phyloP scores from a whole-genome alignment of 2,797 vertebrate genomes.

The Enteromius viviparus region DNA sequence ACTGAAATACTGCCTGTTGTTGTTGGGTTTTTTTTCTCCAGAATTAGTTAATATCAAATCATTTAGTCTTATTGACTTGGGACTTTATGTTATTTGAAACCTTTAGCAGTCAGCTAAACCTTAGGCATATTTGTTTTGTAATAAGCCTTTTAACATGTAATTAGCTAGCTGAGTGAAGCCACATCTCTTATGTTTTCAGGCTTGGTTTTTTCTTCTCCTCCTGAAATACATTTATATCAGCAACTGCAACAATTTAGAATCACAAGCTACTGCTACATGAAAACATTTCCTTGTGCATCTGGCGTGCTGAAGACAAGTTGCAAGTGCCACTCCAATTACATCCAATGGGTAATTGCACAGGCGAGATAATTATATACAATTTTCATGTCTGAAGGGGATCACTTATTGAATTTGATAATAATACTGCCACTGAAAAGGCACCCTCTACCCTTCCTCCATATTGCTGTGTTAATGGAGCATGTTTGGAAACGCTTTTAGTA shows the following conservation, averaged over 20 bases:
- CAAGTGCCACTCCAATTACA: constrained; percentile 59
- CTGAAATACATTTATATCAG: constrained; percentile 15
- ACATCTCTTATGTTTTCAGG: constrained; percentile 2
- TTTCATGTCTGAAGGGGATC: constrained; percentile 61
- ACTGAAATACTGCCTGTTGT: constrained; percentile 12
- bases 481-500: constrained; percentile 35
- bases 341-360: constrained; percentile 63
- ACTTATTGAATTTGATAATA: constrained; percentile 63
- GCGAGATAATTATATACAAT: constrained; percentile 63
- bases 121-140: constrained; percentile 45
- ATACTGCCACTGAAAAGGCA: constrained; percentile 46
- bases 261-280: constrained; percentile 10
- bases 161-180: constrained; percentile 25
- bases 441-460: constrained; percentile 32
- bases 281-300: constrained; percentile 23
- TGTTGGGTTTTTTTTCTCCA: background rate
- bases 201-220: background rate
- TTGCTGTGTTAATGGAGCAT: constrained; percentile 43
- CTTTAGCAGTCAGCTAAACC: constrained; percentile 42
- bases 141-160: constrained; percentile 50
- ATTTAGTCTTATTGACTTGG: constrained; percentile 37
- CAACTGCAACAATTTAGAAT: constrained; percentile 13
- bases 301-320: constrained; percentile 51
- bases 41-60: constrained; percentile 34
- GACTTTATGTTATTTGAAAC: constrained; percentile 42